Evolutionary conservation across 2,113 vertebrate species (phyloP).

Genomic region (Archocentrus centrarchus): DNA sequence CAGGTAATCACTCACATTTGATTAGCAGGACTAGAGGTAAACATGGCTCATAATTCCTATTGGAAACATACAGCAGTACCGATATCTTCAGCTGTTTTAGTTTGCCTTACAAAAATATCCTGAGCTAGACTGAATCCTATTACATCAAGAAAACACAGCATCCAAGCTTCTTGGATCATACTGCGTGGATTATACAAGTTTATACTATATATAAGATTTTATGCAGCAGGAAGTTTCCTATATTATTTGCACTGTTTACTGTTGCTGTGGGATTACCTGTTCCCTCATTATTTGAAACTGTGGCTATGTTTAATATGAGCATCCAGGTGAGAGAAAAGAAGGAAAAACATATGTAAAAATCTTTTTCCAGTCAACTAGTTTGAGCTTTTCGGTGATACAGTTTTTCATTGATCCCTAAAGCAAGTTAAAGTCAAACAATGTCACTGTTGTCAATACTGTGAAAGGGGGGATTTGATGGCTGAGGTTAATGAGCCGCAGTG

Average conservation of each 20-base stretch:
- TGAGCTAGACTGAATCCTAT: too few species aligned
- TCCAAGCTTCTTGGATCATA: neutral
- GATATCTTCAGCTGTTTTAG: too few species aligned
- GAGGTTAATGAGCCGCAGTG: slow-evolving; percentile 6
- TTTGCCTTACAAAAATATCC: too few species aligned
- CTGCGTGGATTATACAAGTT: neutral
- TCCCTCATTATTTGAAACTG: too few species aligned
- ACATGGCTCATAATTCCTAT: too few species aligned
- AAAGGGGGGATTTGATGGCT: neutral
- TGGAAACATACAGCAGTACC: too few species aligned
- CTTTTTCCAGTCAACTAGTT: neutral
- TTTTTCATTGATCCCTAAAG: neutral
- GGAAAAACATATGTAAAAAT: neutral
- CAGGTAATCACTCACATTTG: neutral
- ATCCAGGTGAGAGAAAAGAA: neutral
- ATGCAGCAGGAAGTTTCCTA: neutral
- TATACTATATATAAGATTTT: neutral
- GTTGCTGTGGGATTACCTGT: neutral
- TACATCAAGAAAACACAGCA: neutral
- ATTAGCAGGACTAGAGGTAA: neutral
- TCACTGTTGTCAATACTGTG: too few species aligned
- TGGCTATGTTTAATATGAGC: too few species aligned
- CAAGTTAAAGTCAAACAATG: neutral
- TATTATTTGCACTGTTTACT: neutral
- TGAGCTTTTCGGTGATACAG: neutral